These are phyloP conservation scores for Vicugna pacos DNA, from an alignment of 2,113 vertebrate species.

Conservation along the genomic window DNA sequence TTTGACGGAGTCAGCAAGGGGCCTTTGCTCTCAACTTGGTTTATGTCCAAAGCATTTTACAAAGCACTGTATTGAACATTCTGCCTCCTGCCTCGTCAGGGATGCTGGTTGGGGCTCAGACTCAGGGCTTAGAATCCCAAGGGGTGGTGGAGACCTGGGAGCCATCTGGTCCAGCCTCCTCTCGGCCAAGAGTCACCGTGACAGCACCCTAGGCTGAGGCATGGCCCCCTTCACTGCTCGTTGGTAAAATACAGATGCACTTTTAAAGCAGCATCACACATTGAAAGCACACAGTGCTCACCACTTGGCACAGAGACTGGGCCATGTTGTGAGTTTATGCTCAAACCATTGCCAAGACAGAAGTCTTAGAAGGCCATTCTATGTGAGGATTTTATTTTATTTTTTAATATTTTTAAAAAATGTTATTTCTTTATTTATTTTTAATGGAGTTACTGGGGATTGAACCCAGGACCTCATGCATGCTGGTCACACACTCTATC, in stretches of 20 bases:
- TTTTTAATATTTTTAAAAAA: too few relatives aligned
- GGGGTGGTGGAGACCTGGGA: neutral
- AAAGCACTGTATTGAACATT: neutral
- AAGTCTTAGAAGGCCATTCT: neutral
- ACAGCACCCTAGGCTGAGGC: neutral
- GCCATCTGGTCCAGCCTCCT: neutral
- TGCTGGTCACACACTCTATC: too few relatives aligned
- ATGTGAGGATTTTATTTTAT: neutral
- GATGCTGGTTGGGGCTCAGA: neutral
- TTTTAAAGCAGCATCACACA: neutral
- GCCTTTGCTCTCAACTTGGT: neutral
- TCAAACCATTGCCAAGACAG: neutral
- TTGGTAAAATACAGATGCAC: neutral
- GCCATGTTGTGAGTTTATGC: neutral
- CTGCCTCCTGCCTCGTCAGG: neutral
- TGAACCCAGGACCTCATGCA: too few relatives aligned
- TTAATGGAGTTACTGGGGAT: too few relatives aligned
- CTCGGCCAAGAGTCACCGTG: neutral
- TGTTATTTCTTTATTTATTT: too few relatives aligned
- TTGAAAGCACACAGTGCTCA: rapidly evolving
- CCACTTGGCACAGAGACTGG: neutral
- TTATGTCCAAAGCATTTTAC: neutral
- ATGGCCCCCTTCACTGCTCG: rapidly evolving
- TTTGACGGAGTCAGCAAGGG: neutral
- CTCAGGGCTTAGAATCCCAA: neutral